These are phyloP conservation scores for Steromphala cineraria DNA, from an alignment of 2,888 invertebrate genomes.

Conservation along the genomic window DNA sequence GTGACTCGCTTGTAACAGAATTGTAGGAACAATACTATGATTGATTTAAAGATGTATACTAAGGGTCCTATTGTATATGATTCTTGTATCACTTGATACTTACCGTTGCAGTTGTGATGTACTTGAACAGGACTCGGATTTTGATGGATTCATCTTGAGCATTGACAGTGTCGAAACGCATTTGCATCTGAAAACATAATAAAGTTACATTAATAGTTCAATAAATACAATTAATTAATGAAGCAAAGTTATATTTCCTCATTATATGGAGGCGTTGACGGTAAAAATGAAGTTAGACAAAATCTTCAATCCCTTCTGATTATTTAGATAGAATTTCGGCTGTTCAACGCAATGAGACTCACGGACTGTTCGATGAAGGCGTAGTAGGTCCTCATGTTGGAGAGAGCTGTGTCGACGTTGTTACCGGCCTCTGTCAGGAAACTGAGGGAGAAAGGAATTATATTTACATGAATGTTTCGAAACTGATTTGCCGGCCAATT, in stretches of 20 bases:
- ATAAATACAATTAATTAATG: too few species aligned
- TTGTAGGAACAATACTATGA: too few species aligned
- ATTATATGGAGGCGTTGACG: too few species aligned
- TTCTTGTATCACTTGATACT: too few species aligned
- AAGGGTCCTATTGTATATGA: too few species aligned
- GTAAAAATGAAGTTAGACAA: too few species aligned
- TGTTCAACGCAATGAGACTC: neutral
- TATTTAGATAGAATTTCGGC: neutral
- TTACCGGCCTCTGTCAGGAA: neutral
- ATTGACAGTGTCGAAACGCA: neutral
- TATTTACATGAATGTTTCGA: too few species aligned
- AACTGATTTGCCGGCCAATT: too few species aligned
- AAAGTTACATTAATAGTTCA: neutral
- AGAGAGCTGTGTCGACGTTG: neutral
- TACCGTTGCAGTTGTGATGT: neutral
- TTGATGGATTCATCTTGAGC: neutral
- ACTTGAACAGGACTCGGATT: neutral
- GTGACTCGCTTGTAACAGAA: too few species aligned
- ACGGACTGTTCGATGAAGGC: conserved; percentile 7
- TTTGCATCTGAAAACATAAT: neutral
- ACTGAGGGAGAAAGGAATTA: neutral
- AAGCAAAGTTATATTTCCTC: too few species aligned
- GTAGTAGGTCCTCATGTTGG: neutral
- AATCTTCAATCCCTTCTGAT: too few species aligned
- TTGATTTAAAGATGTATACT: too few species aligned